A percentile compares a stretch with the other conserved stretches of the same genome.
phyloP scores from a whole-genome alignment of 2,113 vertebrate species.

The Carettochelys insculpta region DNA sequence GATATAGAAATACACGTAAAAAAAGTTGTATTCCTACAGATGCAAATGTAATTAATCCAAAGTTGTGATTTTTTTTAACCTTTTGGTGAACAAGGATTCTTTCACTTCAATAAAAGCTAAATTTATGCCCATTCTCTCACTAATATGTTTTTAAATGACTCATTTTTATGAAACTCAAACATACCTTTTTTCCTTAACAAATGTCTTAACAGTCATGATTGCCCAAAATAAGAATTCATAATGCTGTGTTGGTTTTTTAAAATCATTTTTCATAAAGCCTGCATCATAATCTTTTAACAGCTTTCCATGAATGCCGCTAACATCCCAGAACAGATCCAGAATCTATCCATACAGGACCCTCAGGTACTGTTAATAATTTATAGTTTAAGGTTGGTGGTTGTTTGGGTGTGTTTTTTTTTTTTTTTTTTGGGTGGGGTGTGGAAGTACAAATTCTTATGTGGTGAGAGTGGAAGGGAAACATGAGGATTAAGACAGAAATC shows the following conservation, averaged over 20 bases:
- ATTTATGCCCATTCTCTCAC: background rate
- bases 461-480: background rate
- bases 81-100: constrained; percentile 4
- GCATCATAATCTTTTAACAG: constrained; percentile 62
- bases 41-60: background rate
- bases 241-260: background rate
- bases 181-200: background rate
- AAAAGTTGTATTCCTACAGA: background rate
- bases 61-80: background rate
- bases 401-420: background rate
- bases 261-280: background rate
- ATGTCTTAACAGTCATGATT: background rate
- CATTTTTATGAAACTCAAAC: background rate
- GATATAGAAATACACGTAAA: background rate
- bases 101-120: constrained; percentile 1
- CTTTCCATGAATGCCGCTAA: constrained; percentile 80
- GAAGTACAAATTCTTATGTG: background rate
- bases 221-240: background rate
- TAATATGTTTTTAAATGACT: background rate
- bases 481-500: background rate
- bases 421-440: constrained; percentile 1
- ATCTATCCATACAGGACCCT: constrained; percentile 83
- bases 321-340: constrained; percentile 81
- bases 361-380: constrained; percentile 73
- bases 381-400: background rate